phyloP scores from a whole-genome alignment of 1,140 invertebrate genomes.

The Apocrypta bakeri region DNA sequence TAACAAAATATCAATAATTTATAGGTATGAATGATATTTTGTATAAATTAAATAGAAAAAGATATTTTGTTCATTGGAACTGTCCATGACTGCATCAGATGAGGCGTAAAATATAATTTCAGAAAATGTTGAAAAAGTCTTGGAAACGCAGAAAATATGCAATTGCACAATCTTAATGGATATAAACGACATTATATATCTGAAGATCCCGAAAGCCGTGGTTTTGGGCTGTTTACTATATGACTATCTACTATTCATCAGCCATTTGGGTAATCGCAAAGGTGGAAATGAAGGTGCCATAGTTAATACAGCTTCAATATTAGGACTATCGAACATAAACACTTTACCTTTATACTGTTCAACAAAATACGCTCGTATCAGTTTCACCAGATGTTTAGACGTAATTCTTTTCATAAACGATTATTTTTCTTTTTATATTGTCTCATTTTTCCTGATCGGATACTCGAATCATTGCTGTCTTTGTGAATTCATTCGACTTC shows the following conservation, averaged over 20 bases:
- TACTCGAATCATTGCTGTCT: too few species aligned
- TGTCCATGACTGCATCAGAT: too few species aligned
- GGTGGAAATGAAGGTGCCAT: constrained; percentile 71
- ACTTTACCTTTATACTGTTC: constrained; percentile 77
- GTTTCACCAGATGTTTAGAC: constrained; percentile 68
- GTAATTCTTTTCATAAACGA: constrained; percentile 52
- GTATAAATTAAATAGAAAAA: too few species aligned
- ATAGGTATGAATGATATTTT: too few species aligned
- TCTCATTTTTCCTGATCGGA: background rate
- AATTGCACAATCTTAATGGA: background rate
- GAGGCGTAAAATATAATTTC: background rate
- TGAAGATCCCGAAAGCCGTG: constrained; percentile 59
- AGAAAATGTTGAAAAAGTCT: constrained; percentile 65
- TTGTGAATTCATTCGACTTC: too few species aligned
- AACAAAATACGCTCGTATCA: constrained; percentile 78
- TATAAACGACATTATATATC: background rate
- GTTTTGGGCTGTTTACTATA: constrained; percentile 64
- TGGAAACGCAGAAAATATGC: constrained; percentile 53
- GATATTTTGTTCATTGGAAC: too few species aligned
- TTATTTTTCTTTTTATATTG: background rate
- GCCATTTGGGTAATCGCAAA: constrained; percentile 71
- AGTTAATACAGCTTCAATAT: constrained; percentile 70
- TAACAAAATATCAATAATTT: too few species aligned
- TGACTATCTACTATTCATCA: constrained; percentile 67
- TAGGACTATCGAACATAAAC: constrained; percentile 62